These are phyloP conservation scores for Setophaga petechia DNA, from an alignment of 2,113 vertebrate species.

Conservation along the genomic window DNA sequence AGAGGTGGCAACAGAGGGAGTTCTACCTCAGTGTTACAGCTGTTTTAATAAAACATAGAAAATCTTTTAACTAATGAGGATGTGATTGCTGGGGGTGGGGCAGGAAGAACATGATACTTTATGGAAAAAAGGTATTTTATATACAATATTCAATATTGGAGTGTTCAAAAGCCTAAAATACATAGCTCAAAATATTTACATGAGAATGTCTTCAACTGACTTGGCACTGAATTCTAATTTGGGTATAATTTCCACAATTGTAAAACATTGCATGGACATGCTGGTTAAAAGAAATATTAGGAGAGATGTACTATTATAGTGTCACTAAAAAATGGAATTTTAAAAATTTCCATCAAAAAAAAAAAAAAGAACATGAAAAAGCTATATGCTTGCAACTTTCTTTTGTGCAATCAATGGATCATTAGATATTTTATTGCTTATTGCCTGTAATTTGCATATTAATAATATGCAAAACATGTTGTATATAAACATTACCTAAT, in stretches of 20 bases:
- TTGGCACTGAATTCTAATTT: background rate
- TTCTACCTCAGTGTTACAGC: background rate
- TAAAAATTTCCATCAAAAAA: background rate
- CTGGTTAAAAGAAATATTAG: background rate
- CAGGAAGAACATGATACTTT: background rate
- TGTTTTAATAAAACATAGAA: background rate
- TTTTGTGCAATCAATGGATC: background rate
- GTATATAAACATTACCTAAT: background rate
- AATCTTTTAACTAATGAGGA: background rate
- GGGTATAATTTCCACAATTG: background rate
- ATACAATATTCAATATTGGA: background rate
- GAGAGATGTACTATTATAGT: background rate
- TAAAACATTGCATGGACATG: background rate
- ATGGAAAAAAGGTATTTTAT: background rate
- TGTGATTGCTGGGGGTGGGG: fast-evolving
- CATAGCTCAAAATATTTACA: background rate
- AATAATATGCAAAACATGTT: background rate
- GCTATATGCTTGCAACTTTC: background rate
- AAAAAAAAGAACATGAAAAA: background rate
- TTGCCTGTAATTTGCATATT: background rate
- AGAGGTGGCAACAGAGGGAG: background rate
- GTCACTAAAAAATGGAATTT: background rate
- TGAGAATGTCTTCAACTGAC: background rate
- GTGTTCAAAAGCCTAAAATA: background rate
- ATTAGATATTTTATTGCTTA: background rate